Evolutionary conservation across 2,888 invertebrate species (phyloP).

Genomic region (Sesamia inferens): DNA sequence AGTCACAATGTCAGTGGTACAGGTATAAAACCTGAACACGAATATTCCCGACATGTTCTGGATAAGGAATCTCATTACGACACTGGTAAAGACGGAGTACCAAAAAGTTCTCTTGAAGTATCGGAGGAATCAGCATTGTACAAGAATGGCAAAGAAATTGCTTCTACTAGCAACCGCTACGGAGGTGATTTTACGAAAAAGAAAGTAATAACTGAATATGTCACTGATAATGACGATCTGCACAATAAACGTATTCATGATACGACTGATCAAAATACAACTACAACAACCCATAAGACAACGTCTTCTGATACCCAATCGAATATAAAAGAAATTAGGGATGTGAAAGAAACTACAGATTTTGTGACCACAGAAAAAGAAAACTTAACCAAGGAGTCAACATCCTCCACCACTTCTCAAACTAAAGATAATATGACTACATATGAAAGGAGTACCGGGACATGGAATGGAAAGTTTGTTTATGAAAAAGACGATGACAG

Average conservation of each 20-base stretch:
- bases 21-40: slow-evolving; percentile 89
- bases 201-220: slow-evolving; percentile 82
- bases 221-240: slow-evolving; percentile 73
- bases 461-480: slow-evolving; percentile 90
- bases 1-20: slow-evolving; percentile 89
- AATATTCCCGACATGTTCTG: slow-evolving; percentile 88
- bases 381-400: slow-evolving; percentile 85
- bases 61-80: slow-evolving; percentile 90
- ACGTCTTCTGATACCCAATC: slow-evolving; percentile 75
- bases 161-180: slow-evolving; percentile 84
- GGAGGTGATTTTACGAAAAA: slow-evolving; percentile 85
- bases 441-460: slow-evolving; percentile 86
- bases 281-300: slow-evolving; percentile 71
- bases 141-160: slow-evolving; percentile 86
- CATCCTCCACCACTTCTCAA: slow-evolving; percentile 74
- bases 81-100: slow-evolving; percentile 89
- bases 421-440: slow-evolving; percentile 84
- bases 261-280: slow-evolving; percentile 69
- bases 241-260: slow-evolving; percentile 74
- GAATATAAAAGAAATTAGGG: slow-evolving; percentile 73
- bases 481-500: slow-evolving; percentile 87
- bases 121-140: slow-evolving; percentile 84
- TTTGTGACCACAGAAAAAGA: slow-evolving; percentile 86
- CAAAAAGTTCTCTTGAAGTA: slow-evolving; percentile 82
- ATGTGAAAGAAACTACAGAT: slow-evolving; percentile 78